Percentiles rank a stretch among this genome's conserved stretches.
Evolutionary conservation across 2,113 vertebrate genomes (phyloP).

Genomic region (Onychostoma macrolepis): DNA sequence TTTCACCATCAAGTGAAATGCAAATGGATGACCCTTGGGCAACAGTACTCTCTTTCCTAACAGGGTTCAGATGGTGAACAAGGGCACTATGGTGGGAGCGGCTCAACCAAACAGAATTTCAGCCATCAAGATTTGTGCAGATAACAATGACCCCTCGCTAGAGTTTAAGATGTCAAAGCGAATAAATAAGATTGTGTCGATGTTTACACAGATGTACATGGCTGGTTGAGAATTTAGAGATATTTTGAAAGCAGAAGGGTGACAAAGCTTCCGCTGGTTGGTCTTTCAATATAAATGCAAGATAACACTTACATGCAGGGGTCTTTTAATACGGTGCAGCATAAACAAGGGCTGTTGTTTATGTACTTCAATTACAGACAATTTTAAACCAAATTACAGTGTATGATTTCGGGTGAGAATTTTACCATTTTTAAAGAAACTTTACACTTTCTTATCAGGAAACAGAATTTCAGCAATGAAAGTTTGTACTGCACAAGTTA

Average conservation of each 20-base stretch:
- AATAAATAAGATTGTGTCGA: not conserved
- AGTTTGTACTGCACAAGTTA: no score
- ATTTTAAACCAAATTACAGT: no score
- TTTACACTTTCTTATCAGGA: no score
- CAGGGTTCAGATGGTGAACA: constrained; percentile 50
- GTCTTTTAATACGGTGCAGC: not conserved
- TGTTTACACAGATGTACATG: not conserved
- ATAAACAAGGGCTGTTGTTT: not conserved
- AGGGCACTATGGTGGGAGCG: constrained; percentile 25
- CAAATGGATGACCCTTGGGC: constrained; percentile 54
- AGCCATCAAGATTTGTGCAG: constrained; percentile 3
- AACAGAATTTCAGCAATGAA: no score
- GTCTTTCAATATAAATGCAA: not conserved
- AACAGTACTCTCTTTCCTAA: constrained; percentile 43
- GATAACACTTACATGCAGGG: not conserved
- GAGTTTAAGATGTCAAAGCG: constrained; percentile 8
- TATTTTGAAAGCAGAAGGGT: not conserved
- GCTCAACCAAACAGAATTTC: constrained; percentile 20
- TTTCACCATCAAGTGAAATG: constrained; percentile 63
- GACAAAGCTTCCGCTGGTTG: not conserved
- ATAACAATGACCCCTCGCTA: constrained; percentile 9
- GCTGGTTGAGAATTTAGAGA: not conserved
- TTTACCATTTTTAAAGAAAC: no score
- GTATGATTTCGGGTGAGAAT: no score
- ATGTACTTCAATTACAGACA: not conserved